Base-by-base conservation (phyloP, 2,888 invertebrate species). In the Apodemia zela region DNA sequence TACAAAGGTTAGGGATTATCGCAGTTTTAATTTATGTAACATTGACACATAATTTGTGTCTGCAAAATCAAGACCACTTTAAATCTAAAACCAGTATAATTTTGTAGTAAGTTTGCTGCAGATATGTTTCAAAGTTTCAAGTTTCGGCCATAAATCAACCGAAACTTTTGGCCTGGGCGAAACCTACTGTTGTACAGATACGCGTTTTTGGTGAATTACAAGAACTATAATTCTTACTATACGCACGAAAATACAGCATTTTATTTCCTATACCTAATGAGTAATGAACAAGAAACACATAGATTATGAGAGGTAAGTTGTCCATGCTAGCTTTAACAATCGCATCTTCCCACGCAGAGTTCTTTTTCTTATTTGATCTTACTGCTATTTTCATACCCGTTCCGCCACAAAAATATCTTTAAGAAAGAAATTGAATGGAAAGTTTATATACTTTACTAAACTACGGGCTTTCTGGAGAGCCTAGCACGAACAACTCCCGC, bases 1-100 rank as follows among this genome's bases (percentile, higher is more conserved):
- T 7, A 13, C 25, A 54, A 15, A 54, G 15, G 25, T 25, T 54
- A 54, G 51, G 51, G 51, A 54, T 54, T 54, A 54, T 54, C 54
- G 54, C 13, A 54, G 21, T 54, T 21, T 21, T 54, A 13, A 21
- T 21, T 54, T 54, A 25, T 25, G 13, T 54, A 54, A 25, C 25
- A 54, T 25, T 54, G 54, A 54, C 54, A 54, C 15, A 54, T 25
- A 54, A 21, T 25, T 25, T 54, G 18, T 18, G 4, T 15, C 13
- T 13, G 54, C 18, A 15, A 25, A 54, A 54, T 13, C 15, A 15
- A 54, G 54, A 54, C 13, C 54, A 54, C 25, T 21, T 54, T 54
- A 21, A 54, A 25, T 25, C 25, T 51, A 6, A 25, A 54, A 54
- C 54, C 2, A 25, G 54, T 25, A 54, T 54, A 10, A 11, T 49